phyloP scores from a whole-genome alignment of 2,888 invertebrate species.

The Chelonus formosanus region DNA sequence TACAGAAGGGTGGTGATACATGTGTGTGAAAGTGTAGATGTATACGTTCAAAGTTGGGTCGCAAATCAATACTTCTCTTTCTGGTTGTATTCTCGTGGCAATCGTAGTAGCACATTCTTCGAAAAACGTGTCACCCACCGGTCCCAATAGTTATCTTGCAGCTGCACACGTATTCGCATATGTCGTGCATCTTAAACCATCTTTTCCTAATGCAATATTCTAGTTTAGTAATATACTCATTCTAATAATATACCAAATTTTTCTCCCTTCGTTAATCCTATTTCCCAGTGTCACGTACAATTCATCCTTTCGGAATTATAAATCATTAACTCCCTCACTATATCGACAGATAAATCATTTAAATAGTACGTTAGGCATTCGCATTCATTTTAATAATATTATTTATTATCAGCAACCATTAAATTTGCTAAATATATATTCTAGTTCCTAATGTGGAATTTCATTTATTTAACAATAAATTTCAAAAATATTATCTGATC shows the following conservation, averaged over 20 bases:
- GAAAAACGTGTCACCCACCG: slow-evolving; percentile 62
- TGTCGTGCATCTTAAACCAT: slow-evolving; percentile 22
- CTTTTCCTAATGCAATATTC: slow-evolving; percentile 11
- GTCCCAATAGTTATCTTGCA: slow-evolving; percentile 48
- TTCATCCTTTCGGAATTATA: neutral
- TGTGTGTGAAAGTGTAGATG: slow-evolving; percentile 26
- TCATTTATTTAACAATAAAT: too few relatives aligned
- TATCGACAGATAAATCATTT: neutral
- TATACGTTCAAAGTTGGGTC: slow-evolving; percentile 46
- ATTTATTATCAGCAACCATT: too few relatives aligned
- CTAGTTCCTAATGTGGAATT: too few relatives aligned
- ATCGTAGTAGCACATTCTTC: slow-evolving; percentile 40
- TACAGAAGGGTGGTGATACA: slow-evolving; percentile 38
- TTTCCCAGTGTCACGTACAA: slow-evolving; percentile 6
- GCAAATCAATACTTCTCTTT: slow-evolving; percentile 57
- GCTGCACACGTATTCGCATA: slow-evolving; percentile 39
- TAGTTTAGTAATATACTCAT: neutral
- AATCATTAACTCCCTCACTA: neutral
- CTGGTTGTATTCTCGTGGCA: slow-evolving; percentile 13
- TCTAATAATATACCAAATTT: neutral
- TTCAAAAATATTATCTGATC: too few relatives aligned
- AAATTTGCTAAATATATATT: too few relatives aligned
- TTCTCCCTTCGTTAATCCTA: slow-evolving; percentile 13
- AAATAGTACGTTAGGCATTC: too few relatives aligned
- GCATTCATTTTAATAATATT: too few relatives aligned